Evolutionary conservation across 92 coral and sea anemone species (phyloP).

Genomic region (Porites rus): DNA sequence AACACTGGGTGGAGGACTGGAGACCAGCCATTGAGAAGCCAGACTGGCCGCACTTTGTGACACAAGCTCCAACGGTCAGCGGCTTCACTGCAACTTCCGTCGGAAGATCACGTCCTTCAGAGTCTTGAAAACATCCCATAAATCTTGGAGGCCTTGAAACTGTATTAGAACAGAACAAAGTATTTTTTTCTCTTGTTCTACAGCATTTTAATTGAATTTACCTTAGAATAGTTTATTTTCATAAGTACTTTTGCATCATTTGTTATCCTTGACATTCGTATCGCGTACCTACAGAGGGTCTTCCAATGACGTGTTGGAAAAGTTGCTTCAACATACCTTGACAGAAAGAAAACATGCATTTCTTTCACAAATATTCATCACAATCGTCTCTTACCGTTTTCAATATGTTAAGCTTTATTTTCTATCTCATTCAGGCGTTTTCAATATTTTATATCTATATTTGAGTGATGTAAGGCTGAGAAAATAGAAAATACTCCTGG

Average conservation of each 20-base stretch:
- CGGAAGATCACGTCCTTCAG: conserved; percentile 68
- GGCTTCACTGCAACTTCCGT: conserved; percentile 58
- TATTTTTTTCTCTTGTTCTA: neutral
- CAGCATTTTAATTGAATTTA: neutral
- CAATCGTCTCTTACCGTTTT: too few relatives aligned
- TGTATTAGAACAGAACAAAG: neutral
- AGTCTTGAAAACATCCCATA: conserved; percentile 81
- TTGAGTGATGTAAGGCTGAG: neutral
- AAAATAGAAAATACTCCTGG: neutral
- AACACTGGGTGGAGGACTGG: conserved; percentile 80
- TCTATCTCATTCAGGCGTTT: neutral
- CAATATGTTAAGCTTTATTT: neutral
- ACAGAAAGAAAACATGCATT: conserved; percentile 22
- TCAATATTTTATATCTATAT: neutral
- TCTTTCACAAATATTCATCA: neutral
- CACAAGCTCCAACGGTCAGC: conserved; percentile 81
- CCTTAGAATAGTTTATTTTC: neutral
- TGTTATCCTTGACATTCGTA: neutral
- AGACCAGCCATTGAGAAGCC: conserved; percentile 89
- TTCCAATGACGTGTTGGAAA: conserved; percentile 18
- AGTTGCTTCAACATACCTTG: conserved; percentile 41
- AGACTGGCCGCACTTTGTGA: conserved; percentile 61
- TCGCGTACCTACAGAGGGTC: conserved; percentile 35
- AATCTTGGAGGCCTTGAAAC: conserved; percentile 63
- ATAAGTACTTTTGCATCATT: neutral